Conservation (phyloP, 2,888 invertebrate species). For the Plagodis pulveraria region DNA sequence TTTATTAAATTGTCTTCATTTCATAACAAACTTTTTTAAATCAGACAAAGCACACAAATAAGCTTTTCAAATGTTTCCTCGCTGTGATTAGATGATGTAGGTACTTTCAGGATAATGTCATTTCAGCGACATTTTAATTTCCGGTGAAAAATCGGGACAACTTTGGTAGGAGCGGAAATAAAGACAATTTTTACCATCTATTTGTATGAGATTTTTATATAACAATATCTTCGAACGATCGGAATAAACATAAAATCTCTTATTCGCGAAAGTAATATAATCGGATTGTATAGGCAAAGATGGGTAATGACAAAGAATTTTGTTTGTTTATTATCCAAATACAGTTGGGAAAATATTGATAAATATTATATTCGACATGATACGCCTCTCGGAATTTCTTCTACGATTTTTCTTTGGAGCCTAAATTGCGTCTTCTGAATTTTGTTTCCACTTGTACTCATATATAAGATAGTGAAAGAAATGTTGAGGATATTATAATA, state of each 20-base stretch:
- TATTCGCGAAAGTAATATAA: slow-evolving; percentile 3
- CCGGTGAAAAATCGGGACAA: slow-evolving; percentile 35
- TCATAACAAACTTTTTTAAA: background rate
- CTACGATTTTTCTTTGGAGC: no score
- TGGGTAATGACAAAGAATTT: background rate
- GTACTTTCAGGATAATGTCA: slow-evolving; percentile 34
- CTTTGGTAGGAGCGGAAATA: slow-evolving; percentile 17
- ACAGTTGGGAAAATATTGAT: background rate
- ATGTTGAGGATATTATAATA: no score
- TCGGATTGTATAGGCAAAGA: background rate
- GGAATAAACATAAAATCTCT: slow-evolving; percentile 10
- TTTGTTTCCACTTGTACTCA: no score
- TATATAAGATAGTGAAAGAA: no score
- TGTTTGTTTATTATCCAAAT: background rate
- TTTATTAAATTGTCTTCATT: no score
- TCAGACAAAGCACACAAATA: slow-evolving; percentile 2
- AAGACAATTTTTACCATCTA: slow-evolving; percentile 7
- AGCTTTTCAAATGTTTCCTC: slow-evolving; percentile 24
- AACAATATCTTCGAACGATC: slow-evolving; percentile 7
- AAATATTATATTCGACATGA: background rate
- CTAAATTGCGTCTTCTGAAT: no score
- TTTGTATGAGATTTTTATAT: slow-evolving; percentile 11
- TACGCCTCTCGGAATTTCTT: no score
- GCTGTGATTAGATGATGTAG: slow-evolving; percentile 31
- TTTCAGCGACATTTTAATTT: slow-evolving; percentile 44